phyloP scores from a whole-genome alignment of 1,140 invertebrate species.

The Homalodisca vitripennis region DNA sequence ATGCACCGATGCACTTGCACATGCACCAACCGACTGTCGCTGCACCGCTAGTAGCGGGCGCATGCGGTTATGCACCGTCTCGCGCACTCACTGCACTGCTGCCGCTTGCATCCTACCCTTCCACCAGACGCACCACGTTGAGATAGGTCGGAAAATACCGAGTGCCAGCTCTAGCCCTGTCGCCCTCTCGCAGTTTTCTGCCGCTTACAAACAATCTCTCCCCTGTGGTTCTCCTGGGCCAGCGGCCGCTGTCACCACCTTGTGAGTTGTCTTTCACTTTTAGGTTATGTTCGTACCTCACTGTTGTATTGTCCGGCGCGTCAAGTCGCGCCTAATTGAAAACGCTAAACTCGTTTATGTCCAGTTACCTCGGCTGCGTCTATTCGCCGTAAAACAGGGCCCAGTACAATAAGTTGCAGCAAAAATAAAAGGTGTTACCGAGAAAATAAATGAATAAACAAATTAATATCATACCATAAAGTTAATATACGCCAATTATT shows the following conservation, averaged over 20 bases:
- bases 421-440: too few relatives aligned
- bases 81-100: not conserved
- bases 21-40: too few relatives aligned
- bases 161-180: not conserved
- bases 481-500: too few relatives aligned
- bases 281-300: not conserved
- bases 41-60: slow-evolving; percentile 12
- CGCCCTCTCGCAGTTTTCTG: not conserved
- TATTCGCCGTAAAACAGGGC: too few relatives aligned
- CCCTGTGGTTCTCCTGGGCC: not conserved
- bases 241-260: not conserved
- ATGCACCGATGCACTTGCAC: too few relatives aligned
- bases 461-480: too few relatives aligned
- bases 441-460: too few relatives aligned
- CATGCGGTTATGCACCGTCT: slow-evolving; percentile 21
- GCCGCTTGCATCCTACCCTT: not conserved
- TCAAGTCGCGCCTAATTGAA: too few relatives aligned
- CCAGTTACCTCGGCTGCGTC: too few relatives aligned
- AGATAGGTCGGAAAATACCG: slow-evolving; percentile 24
- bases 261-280: not conserved
- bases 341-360: too few relatives aligned
- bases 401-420: too few relatives aligned
- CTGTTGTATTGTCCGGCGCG: too few relatives aligned
- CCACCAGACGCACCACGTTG: slow-evolving; percentile 4
- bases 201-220: not conserved